These are phyloP conservation scores for Crocuta crocuta DNA, from an alignment of 2,113 vertebrate genomes.

Conservation along the genomic window DNA sequence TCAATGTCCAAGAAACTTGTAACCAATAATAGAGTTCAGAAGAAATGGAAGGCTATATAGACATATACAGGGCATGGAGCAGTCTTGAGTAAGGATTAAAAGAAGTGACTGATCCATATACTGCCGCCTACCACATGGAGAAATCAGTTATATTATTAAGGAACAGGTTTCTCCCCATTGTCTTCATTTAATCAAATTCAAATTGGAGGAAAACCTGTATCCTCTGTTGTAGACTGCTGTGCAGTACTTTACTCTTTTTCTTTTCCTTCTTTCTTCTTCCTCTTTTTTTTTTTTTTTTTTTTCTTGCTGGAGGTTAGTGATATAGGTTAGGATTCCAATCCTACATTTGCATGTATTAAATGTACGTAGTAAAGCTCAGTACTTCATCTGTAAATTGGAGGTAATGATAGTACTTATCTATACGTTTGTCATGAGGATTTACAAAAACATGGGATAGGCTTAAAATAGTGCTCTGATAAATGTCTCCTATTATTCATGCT, in stretches of 20 bases:
- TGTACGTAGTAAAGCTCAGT: neutral
- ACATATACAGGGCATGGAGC: no score
- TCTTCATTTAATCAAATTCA: neutral
- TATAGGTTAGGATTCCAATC: neutral
- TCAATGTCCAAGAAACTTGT: neutral
- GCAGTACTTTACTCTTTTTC: neutral
- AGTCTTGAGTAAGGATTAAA: neutral
- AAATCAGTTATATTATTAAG: neutral
- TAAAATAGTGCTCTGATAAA: neutral
- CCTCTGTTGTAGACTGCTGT: neutral
- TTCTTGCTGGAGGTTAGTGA: neutral
- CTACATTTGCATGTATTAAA: neutral
- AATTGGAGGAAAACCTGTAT: neutral
- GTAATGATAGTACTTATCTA: neutral
- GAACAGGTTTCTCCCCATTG: neutral
- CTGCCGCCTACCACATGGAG: neutral
- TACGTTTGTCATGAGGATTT: neutral
- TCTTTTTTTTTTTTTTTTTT: neutral
- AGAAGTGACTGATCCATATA: neutral
- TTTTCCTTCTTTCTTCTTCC: rapidly evolving
- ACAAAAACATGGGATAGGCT: neutral
- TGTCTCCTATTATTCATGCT: neutral
- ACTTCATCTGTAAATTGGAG: neutral
- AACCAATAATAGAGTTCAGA: neutral
- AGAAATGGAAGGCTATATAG: neutral